These are phyloP conservation scores for Trochalopteron elliotii DNA, from an alignment of 2,113 vertebrate species.

Conservation along the genomic window DNA sequence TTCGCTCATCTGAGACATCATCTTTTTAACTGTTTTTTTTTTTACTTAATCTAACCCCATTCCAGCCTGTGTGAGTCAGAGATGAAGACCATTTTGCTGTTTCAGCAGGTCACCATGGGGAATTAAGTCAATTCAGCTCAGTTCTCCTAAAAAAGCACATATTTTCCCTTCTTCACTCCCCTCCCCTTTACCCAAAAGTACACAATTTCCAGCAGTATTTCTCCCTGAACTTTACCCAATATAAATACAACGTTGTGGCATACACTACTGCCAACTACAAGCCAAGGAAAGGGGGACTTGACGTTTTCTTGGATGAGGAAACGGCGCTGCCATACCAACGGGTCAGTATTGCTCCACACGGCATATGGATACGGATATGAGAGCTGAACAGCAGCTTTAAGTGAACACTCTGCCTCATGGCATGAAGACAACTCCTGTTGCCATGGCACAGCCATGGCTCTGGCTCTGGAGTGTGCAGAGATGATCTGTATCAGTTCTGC, in stretches of 20 bases:
- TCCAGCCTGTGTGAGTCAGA: not conserved
- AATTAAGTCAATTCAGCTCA: not conserved
- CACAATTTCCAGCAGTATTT: slow-evolving; percentile 5
- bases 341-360: not conserved
- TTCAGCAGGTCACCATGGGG: slow-evolving; percentile 36
- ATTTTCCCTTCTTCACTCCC: not conserved
- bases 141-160: not conserved
- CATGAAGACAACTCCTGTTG: not conserved
- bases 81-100: slow-evolving; percentile 18
- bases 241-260: not conserved
- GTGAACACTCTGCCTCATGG: not conserved
- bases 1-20: not conserved
- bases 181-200: not conserved
- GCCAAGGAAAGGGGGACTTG: not conserved
- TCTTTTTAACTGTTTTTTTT: not conserved
- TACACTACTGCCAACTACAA: slow-evolving; percentile 21
- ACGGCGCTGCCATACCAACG: not conserved
- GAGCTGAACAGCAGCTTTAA: not conserved
- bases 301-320: slow-evolving; percentile 13
- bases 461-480: not conserved
- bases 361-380: not conserved
- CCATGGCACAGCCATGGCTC: not conserved
- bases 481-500: not conserved
- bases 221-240: slow-evolving; percentile 41
- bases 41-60: not conserved